Conservation (phyloP, 2,888 invertebrate species). For the Pinctada fucata region DNA sequence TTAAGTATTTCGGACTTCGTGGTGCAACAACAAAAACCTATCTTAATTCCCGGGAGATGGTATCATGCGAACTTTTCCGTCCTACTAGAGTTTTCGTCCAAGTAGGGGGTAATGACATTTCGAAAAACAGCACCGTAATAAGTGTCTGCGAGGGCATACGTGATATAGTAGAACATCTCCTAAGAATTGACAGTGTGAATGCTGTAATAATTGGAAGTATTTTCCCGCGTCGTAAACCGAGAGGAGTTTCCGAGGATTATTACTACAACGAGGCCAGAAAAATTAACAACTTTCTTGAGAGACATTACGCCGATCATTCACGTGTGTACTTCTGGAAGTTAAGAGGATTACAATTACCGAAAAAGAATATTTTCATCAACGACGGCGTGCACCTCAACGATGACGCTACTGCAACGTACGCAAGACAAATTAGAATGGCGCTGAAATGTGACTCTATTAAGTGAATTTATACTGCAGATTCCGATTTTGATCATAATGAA, state of each 20-base stretch:
- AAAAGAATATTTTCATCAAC: neutral
- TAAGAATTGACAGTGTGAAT: neutral
- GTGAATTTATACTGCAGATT: neutral
- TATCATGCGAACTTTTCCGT: neutral
- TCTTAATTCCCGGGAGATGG: neutral
- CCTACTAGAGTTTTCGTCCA: neutral
- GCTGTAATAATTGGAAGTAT: neutral
- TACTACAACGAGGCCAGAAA: neutral
- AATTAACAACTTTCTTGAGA: neutral
- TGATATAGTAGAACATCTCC: neutral
- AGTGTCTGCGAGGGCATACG: neutral
- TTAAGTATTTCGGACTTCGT: neutral
- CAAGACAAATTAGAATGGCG: neutral
- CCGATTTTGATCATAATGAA: neutral
- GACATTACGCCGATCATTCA: neutral
- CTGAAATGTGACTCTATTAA: neutral
- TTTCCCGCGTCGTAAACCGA: neutral
- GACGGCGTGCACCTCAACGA: neutral
- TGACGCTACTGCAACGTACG: neutral
- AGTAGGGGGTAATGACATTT: neutral
- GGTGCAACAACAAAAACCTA: neutral
- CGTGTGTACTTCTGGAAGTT: neutral
- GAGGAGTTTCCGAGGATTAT: neutral
- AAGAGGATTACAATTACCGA: neutral
- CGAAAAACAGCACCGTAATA: neutral